These are phyloP conservation scores for Morone saxatilis DNA, from an alignment of 2,113 vertebrate species.

Conservation along the genomic window DNA sequence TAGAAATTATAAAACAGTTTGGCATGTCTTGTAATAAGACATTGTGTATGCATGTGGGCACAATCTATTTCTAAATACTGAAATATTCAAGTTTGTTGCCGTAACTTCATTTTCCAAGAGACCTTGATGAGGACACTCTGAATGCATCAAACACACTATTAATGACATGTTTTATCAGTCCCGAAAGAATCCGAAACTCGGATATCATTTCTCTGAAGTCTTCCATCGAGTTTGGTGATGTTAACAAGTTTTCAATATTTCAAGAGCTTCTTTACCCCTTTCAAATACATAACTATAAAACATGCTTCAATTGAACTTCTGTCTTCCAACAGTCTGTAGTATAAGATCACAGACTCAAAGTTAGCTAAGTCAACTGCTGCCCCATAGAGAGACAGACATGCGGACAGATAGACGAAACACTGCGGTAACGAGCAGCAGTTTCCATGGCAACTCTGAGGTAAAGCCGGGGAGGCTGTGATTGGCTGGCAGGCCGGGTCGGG, in stretches of 20 bases:
- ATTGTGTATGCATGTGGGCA: not conserved
- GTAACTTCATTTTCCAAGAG: not conserved
- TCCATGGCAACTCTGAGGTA: constrained; percentile 82
- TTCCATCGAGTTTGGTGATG: not conserved
- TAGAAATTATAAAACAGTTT: constrained; percentile 42
- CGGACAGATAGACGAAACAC: constrained; percentile 64
- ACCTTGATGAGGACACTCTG: not conserved
- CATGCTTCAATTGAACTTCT: not conserved
- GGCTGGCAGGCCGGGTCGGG: constrained; percentile 67
- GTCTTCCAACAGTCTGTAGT: constrained; percentile 14
- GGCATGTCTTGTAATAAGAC: constrained; percentile 8
- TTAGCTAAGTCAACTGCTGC: constrained; percentile 64
- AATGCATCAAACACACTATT: not conserved
- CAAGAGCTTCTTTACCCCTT: constrained; percentile 5
- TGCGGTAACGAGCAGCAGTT: constrained; percentile 79
- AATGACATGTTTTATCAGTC: not conserved
- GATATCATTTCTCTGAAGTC: not conserved
- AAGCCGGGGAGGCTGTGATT: constrained; percentile 69
- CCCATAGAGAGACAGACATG: constrained; percentile 48
- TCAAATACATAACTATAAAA: not conserved
- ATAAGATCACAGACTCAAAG: constrained; percentile 40
- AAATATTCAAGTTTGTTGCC: constrained; percentile 12
- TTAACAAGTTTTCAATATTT: not conserved
- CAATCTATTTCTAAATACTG: not conserved
- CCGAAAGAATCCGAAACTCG: constrained; percentile 5